These are phyloP conservation scores for Axea sp. DNA, from an alignment of 2,888 invertebrate genomes.

Conservation along the genomic window DNA sequence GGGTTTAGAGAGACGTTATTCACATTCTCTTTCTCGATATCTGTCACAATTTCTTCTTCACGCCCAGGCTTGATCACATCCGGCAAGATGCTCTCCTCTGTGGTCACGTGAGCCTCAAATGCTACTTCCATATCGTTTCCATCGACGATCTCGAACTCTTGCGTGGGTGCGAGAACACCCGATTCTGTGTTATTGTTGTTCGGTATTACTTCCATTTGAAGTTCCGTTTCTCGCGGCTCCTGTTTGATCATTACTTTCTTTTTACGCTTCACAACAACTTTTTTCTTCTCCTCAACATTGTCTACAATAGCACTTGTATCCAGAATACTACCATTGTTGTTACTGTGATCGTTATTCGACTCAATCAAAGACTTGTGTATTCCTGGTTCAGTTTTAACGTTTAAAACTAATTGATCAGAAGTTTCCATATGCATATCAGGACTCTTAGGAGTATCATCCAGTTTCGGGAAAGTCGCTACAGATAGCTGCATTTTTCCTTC, in stretches of 20 bases:
- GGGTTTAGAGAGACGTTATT: slow-evolving; percentile 72
- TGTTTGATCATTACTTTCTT: slow-evolving; percentile 67
- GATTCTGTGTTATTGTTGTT: slow-evolving; percentile 65
- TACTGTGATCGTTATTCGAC: slow-evolving; percentile 67
- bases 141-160: slow-evolving; percentile 67
- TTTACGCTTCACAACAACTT: slow-evolving; percentile 63
- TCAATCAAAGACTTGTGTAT: slow-evolving; percentile 54
- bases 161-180: slow-evolving; percentile 48
- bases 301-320: slow-evolving; percentile 58
- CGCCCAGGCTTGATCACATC: slow-evolving; percentile 68
- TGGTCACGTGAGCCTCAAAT: slow-evolving; percentile 72
- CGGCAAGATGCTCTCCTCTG: slow-evolving; percentile 73
- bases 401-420: slow-evolving; percentile 48
- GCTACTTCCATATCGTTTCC: slow-evolving; percentile 73
- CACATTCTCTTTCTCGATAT: slow-evolving; percentile 47
- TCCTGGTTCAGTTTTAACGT: slow-evolving; percentile 64
- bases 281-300: slow-evolving; percentile 62
- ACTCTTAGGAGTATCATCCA: slow-evolving; percentile 66
- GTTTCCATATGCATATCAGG: not conserved
- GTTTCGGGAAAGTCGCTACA: slow-evolving; percentile 81
- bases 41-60: slow-evolving; percentile 57
- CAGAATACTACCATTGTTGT: slow-evolving; percentile 73
- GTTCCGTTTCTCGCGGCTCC: slow-evolving; percentile 65
- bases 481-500: slow-evolving; percentile 81
- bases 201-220: slow-evolving; percentile 10